Evolutionary conservation across 1,140 invertebrate species (phyloP), one percentile per base, ranked within the genome.

Genomic region (Leptinotarsa undecemlineata): DNA sequence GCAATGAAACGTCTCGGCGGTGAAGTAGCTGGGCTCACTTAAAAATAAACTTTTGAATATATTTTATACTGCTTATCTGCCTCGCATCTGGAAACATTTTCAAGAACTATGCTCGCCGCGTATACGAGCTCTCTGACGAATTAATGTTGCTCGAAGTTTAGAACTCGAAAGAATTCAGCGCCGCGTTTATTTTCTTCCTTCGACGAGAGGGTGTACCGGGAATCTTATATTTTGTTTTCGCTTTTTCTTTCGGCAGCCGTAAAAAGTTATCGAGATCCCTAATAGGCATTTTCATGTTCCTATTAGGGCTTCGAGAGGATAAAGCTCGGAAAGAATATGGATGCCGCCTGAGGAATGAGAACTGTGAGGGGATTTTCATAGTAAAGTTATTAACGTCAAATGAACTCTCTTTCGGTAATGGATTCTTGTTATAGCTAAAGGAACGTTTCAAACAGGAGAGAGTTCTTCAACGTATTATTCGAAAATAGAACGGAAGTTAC

Each of bases 11-110:
- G 20, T 42, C 64, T 67, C 64, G 64, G 17, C 19, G 64, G 23
- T 19, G 61, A 3, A 19, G 61, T 23, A 63, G 14, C 23, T 23
- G 19, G 11, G 64, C 23, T 67, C 64, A 33, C 64, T 42, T 6
- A 67, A 67, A 26, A 63, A 63, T 19, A 17, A n/a, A 67, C 23
- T 33, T 23, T 67, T 67, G 23, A 42, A 42, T 67, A 67, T 67
- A 23, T 67, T 67, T 57, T 15, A 57, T 57, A 21, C 26, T 21
- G 21, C 64, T 67, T 67, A 67, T 67, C 64, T 67, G 8, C 19
- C 19, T 23, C 21, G 64, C 64, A 17, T 67, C 51, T 57, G 14
- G n/a, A 57, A 57, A 17, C 4, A 57, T 57, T 57, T 57, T 57
- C n/a, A 14, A 15, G 51, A 57, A 57, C 15, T 57, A 57, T 57